Percentiles rank a stretch among this genome's conserved stretches.
Conservation (phyloP, 2,888 invertebrate species). For the Cephalotes varians region DNA sequence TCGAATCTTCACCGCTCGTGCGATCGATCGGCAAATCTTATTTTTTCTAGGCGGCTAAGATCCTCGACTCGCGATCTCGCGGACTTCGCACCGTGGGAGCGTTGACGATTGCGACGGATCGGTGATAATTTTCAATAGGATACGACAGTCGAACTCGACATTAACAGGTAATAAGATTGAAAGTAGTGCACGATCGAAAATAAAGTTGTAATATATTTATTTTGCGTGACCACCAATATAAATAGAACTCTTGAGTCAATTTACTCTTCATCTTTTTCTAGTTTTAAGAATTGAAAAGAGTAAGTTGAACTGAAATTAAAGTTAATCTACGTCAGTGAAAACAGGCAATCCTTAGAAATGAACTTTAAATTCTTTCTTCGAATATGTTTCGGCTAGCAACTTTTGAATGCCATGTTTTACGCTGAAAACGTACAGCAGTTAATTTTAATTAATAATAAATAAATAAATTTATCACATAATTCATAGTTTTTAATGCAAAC, state of each 20-base stretch:
- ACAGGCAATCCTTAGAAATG: not conserved
- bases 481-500: not conserved
- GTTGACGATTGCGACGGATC: slow-evolving; percentile 40
- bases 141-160: slow-evolving; percentile 56
- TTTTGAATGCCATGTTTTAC: not conserved
- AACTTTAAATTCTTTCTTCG: not conserved
- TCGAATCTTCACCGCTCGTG: slow-evolving; percentile 52
- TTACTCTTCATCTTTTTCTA: too few species aligned
- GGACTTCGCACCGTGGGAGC: slow-evolving; percentile 18
- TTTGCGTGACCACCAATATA: too few species aligned
- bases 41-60: slow-evolving; percentile 77
- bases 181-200: not conserved
- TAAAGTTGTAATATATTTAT: not conserved
- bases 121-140: slow-evolving; percentile 33
- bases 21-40: slow-evolving; percentile 70
- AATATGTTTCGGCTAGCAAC: not conserved
- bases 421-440: not conserved
- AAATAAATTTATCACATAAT: slow-evolving; percentile 2
- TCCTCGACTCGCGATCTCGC: slow-evolving; percentile 64
- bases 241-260: too few species aligned
- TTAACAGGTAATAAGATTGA: slow-evolving; percentile 3
- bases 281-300: too few species aligned
- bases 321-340: too few species aligned
- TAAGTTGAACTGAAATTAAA: too few species aligned
- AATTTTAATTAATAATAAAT: slow-evolving; percentile 12